phyloP scores from a whole-genome alignment of 2,888 invertebrate species.

The Macrosiphum euphorbiae region DNA sequence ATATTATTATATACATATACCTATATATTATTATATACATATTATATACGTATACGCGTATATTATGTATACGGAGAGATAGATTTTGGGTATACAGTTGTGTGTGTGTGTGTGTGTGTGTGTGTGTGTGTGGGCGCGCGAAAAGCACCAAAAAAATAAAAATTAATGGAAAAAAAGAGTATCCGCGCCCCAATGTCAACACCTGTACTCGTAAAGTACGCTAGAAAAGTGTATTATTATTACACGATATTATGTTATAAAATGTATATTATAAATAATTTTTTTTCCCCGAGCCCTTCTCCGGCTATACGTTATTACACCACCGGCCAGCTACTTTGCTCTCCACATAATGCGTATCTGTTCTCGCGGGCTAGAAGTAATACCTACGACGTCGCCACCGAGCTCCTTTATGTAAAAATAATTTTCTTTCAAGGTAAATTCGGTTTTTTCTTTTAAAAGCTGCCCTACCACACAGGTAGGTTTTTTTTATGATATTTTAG shows the following conservation, averaged over 20 bases:
- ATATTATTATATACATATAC: too few relatives aligned
- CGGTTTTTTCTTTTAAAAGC: background rate
- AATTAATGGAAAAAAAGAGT: conserved; percentile 18
- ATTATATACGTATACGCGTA: background rate
- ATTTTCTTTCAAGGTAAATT: background rate
- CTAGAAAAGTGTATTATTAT: background rate
- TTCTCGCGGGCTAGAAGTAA: background rate
- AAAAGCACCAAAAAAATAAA: background rate
- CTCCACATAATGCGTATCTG: background rate
- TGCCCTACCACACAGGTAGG: background rate
- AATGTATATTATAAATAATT: background rate
- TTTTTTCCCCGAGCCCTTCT: background rate
- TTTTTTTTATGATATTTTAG: too few relatives aligned
- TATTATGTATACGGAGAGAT: background rate
- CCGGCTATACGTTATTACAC: background rate
- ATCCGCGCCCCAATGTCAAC: conserved; percentile 21
- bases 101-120: background rate
- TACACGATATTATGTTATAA: background rate
- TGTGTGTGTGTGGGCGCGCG: background rate
- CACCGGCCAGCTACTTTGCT: background rate
- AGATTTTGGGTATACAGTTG: background rate
- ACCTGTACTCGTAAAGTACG: conserved; percentile 44
- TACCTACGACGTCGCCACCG: background rate
- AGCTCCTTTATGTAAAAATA: background rate
- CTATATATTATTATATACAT: too few relatives aligned